Evolutionary conservation across 2,797 vertebrate genomes (phyloP).

Genomic region (Coregonus suidteri): DNA sequence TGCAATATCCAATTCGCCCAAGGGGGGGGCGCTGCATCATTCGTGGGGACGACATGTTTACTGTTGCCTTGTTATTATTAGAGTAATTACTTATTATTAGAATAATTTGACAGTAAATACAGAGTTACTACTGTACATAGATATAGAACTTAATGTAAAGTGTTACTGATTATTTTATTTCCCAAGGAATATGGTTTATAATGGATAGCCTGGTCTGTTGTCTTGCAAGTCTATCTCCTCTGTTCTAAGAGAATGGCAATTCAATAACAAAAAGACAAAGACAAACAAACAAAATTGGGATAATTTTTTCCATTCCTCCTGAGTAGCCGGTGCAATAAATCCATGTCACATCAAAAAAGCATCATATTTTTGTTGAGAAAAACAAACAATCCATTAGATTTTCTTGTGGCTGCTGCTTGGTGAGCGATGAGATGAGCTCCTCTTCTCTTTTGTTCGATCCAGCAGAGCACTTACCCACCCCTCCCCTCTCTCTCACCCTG

Average conservation of each 20-base stretch:
- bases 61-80: not conserved
- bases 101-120: not conserved
- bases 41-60: too few relatives aligned
- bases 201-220: not conserved
- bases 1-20: too few relatives aligned
- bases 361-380: not conserved
- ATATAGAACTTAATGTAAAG: not conserved
- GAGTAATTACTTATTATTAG: not conserved
- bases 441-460: not conserved
- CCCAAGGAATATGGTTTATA: not conserved
- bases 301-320: not conserved
- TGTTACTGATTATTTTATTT: not conserved
- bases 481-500: not conserved
- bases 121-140: not conserved
- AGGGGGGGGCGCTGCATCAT: too few relatives aligned
- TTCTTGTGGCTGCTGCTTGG: not conserved
- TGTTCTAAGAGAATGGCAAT: not conserved
- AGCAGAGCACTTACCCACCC: not conserved
- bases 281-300: not conserved
- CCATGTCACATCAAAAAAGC: not conserved
- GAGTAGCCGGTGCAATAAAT: not conserved
- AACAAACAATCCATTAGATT: not conserved
- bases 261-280: not conserved
- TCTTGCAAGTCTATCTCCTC: too few relatives aligned
- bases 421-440: not conserved